Evolutionary conservation across 2,113 vertebrate genomes (phyloP).

Genomic region (Nerophis lumbriciformis): DNA sequence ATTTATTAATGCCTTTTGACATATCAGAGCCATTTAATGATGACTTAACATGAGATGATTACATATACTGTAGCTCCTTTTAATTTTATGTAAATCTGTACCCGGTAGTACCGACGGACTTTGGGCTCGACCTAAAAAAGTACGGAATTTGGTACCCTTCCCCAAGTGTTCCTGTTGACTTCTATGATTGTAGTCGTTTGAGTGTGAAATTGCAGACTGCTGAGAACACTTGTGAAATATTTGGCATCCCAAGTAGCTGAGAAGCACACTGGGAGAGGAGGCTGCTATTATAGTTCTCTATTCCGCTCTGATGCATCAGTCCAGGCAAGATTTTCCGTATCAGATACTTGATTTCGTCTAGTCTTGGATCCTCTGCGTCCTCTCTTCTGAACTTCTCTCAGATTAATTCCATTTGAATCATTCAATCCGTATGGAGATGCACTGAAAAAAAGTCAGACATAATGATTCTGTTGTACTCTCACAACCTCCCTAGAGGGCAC

Average conservation of each 20-base stretch:
- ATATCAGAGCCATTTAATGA: too few species aligned
- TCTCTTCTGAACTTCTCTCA: constrained; percentile 8
- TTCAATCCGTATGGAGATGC: constrained; percentile 1
- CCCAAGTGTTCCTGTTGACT: background rate
- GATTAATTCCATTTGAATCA: constrained; percentile 10
- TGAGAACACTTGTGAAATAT: constrained; percentile 9
- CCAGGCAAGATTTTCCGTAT: background rate
- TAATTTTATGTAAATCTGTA: too few species aligned
- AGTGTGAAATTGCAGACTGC: constrained; percentile 7
- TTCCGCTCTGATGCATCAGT: background rate
- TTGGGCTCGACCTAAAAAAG: too few species aligned
- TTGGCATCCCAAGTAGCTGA: constrained; percentile 7
- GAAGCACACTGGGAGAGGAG: constrained; percentile 18
- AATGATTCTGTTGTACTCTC: constrained; percentile 6
- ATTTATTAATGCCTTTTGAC: too few species aligned
- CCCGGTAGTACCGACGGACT: too few species aligned
- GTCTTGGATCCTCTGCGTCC: background rate
- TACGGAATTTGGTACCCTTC: too few species aligned
- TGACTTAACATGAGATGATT: too few species aligned
- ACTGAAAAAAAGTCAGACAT: constrained; percentile 6
- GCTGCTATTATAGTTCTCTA: constrained; percentile 2
- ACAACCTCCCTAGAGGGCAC: background rate
- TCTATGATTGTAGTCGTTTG: background rate
- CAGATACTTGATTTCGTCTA: background rate
- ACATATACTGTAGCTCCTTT: too few species aligned